These are phyloP conservation scores for Ectemnius continuus DNA, from an alignment of 2,888 invertebrate species.

Conservation along the genomic window DNA sequence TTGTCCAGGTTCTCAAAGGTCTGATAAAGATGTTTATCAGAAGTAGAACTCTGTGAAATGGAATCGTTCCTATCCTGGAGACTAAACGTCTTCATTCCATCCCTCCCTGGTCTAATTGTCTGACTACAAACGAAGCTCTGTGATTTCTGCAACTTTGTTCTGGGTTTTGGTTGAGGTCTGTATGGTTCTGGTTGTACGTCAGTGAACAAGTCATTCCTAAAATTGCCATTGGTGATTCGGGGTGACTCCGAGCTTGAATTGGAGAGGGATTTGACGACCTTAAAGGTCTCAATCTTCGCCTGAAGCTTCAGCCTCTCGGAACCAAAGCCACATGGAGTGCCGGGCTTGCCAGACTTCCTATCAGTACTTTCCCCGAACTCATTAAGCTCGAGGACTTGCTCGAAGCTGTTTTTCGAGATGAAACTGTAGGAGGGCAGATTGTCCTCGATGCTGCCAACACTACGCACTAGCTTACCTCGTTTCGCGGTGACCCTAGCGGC, in stretches of 20 bases:
- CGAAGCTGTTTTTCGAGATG: constrained; percentile 60
- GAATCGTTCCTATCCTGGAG: neutral
- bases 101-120: neutral
- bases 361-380: constrained; percentile 30
- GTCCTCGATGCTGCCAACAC: constrained; percentile 57
- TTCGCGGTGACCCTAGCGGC: constrained; percentile 67
- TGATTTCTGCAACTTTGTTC: constrained; percentile 29
- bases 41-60: neutral
- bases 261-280: neutral
- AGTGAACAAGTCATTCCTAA: too few relatives aligned
- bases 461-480: constrained; percentile 75
- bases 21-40: neutral
- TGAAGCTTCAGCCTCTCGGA: constrained; percentile 47
- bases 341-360: neutral
- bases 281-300: constrained; percentile 34
- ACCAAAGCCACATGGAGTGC: constrained; percentile 22
- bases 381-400: constrained; percentile 50
- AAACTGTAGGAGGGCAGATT: constrained; percentile 65
- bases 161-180: neutral
- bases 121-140: constrained; percentile 30
- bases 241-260: neutral
- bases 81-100: neutral
- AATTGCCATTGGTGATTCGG: too few relatives aligned
- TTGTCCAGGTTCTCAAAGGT: neutral
- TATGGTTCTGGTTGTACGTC: neutral